phyloP scores from a whole-genome alignment of 1,140 invertebrate genomes.

The Drosophila setifemur region DNA sequence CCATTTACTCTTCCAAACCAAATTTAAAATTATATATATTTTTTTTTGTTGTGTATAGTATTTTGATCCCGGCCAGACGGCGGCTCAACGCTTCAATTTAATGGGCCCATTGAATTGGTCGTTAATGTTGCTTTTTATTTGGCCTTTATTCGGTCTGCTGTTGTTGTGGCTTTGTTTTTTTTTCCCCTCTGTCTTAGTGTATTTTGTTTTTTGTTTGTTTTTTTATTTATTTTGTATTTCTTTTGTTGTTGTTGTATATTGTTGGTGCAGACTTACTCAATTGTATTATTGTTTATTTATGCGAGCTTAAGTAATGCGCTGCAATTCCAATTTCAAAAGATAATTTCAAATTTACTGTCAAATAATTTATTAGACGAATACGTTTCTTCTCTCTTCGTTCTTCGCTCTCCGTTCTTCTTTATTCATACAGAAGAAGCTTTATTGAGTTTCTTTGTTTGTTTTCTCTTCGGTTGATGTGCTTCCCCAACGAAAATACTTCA shows the following conservation, averaged over 20 bases:
- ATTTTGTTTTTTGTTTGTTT: conserved; percentile 25
- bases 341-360: conserved; percentile 71
- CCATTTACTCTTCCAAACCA: no score
- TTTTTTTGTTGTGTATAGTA: conserved; percentile 7
- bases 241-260: conserved; percentile 29
- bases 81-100: conserved; percentile 59
- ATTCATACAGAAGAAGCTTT: conserved; percentile 48
- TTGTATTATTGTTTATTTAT: conserved; percentile 79
- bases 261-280: conserved; percentile 64
- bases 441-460: conserved; percentile 39
- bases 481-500: conserved; percentile 28
- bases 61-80: conserved; percentile 55
- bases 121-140: conserved; percentile 80
- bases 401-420: conserved; percentile 20
- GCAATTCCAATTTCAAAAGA: conserved; percentile 68
- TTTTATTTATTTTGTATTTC: conserved; percentile 17
- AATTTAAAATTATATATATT: background rate
- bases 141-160: conserved; percentile 51
- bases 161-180: conserved; percentile 30
- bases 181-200: conserved; percentile 27
- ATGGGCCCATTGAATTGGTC: conserved; percentile 75
- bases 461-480: conserved; percentile 32
- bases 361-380: conserved; percentile 68
- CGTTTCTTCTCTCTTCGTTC: background rate
- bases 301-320: conserved; percentile 74